phyloP scores from a whole-genome alignment of 2,797 vertebrate genomes.

The Rhyacichthys aspro region DNA sequence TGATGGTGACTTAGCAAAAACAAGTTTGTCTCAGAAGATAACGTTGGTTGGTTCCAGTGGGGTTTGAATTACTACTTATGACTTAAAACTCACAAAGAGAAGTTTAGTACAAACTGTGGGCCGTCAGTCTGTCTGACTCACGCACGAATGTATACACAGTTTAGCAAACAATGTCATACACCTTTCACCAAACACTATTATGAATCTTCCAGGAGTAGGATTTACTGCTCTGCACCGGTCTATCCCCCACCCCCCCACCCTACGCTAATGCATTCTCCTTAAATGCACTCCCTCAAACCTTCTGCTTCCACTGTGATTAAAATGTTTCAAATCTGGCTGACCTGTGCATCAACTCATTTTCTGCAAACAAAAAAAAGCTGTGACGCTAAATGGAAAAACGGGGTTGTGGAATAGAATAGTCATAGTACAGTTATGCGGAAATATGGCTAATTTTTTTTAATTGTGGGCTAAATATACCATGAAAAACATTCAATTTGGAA shows the following conservation, averaged over 20 bases:
- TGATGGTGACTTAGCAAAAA: conserved; percentile 10
- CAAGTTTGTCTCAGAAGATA: conserved; percentile 13
- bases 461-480: background rate
- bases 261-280: conserved; percentile 2
- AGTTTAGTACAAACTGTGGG: conserved; percentile 9
- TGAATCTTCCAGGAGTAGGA: conserved; percentile 8
- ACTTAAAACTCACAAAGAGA: conserved; percentile 7
- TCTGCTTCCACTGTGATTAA: background rate
- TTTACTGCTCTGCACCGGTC: background rate
- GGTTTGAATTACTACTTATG: conserved; percentile 34
- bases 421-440: background rate
- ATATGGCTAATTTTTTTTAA: background rate
- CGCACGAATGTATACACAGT: conserved; percentile 8
- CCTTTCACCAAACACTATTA: conserved; percentile 19
- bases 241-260: background rate
- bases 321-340: conserved; percentile 6
- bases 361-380: background rate
- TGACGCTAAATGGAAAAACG: background rate
- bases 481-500: background rate
- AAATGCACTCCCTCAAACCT: conserved; percentile 2
- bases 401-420: too few species aligned
- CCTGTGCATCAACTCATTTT: conserved; percentile 11
- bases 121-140: conserved; percentile 3
- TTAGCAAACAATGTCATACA: conserved; percentile 30
- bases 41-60: conserved; percentile 10